Evolutionary conservation across 2,888 invertebrate species (phyloP).

Genomic region (Mythimna pallens): DNA sequence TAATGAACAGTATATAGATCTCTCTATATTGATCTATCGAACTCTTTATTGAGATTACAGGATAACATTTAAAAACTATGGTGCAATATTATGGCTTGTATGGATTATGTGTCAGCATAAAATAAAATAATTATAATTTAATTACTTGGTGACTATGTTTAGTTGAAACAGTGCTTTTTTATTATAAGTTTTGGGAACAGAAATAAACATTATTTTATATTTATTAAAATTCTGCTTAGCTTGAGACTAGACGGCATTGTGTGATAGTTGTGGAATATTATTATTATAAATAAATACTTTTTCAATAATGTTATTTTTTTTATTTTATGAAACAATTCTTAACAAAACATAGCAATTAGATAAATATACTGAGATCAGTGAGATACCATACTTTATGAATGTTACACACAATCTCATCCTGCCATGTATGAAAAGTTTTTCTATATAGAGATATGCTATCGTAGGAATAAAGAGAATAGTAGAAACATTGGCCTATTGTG

Average conservation of each 20-base stretch:
- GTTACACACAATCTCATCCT: neutral
- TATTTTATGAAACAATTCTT: neutral
- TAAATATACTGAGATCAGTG: neutral
- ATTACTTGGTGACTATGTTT: slow-evolving; percentile 6
- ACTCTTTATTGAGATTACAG: neutral
- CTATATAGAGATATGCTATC: slow-evolving; percentile 3
- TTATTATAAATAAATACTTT: too few species aligned
- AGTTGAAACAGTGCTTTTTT: neutral
- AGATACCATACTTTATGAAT: neutral
- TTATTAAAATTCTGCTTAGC: too few species aligned
- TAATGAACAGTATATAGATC: too few species aligned
- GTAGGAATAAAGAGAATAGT: slow-evolving; percentile 5
- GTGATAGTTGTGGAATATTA: too few species aligned
- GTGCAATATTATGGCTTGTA: slow-evolving; percentile 27
- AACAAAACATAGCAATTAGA: slow-evolving; percentile 5
- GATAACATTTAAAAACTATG: slow-evolving; percentile 4
- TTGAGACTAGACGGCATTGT: too few species aligned
- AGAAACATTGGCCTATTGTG: slow-evolving; percentile 33
- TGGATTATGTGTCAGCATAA: slow-evolving; percentile 8
- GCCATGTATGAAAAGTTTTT: slow-evolving; percentile 36
- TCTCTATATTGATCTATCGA: too few species aligned
- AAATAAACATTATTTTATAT: too few species aligned
- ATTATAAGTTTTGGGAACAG: neutral
- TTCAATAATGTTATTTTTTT: neutral
- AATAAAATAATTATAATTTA: slow-evolving; percentile 14